Evolutionary conservation across 2,113 vertebrate genomes (phyloP).

Genomic region (Ondatra zibethicus): DNA sequence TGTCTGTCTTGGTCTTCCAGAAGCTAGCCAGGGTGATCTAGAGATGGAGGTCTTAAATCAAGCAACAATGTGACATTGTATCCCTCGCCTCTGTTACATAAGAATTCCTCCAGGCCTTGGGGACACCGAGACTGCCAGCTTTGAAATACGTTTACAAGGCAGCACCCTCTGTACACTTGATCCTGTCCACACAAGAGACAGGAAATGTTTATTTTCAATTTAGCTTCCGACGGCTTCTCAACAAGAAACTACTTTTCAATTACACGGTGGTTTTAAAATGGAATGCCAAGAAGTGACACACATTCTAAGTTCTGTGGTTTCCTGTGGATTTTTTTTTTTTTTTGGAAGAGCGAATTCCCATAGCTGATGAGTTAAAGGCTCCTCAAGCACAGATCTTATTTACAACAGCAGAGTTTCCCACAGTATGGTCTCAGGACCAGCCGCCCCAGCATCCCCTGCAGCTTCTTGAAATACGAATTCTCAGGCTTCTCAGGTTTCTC

Average conservation of each 20-base stretch:
- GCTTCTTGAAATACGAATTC: neutral
- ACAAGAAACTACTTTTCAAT: conserved; percentile 40
- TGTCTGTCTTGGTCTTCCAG: neutral
- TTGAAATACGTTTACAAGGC: neutral
- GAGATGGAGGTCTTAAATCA: neutral
- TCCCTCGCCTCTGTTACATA: neutral
- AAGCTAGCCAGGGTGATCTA: neutral
- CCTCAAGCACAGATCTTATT: neutral
- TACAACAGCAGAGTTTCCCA: neutral
- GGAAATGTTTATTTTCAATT: conserved; percentile 64
- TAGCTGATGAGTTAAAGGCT: too few relatives aligned
- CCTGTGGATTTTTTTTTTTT: neutral
- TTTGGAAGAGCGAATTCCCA: neutral
- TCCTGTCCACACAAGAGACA: neutral
- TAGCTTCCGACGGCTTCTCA: neutral
- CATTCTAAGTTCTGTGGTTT: neutral
- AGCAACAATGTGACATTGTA: neutral
- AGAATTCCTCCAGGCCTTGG: neutral
- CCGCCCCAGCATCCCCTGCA: neutral
- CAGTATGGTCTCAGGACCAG: neutral
- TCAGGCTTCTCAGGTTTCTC: neutral
- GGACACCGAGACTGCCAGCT: neutral
- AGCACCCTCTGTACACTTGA: neutral
- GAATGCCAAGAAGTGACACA: neutral
- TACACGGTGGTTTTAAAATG: neutral